Conservation (phyloP, 2,888 invertebrate genomes). For the Agelastica alni region DNA sequence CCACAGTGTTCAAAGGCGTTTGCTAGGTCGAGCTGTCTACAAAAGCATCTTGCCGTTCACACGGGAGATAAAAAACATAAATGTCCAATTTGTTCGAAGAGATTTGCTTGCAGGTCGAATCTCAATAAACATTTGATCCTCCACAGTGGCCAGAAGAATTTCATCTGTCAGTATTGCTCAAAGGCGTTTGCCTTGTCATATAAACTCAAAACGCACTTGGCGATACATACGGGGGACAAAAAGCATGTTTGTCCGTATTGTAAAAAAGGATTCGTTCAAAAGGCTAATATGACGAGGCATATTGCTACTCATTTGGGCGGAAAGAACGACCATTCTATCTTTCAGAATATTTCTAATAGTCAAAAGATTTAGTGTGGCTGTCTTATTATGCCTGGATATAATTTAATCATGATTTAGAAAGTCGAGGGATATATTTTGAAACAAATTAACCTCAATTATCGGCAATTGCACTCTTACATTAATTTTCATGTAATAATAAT, state of each 20-base stretch:
- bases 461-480: too few species aligned
- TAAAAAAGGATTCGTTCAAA: constrained; percentile 10
- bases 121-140: constrained; percentile 5
- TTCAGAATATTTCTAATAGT: constrained; percentile 7
- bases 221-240: constrained; percentile 11
- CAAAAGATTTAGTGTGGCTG: too few species aligned
- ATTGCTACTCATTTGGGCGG: constrained; percentile 1
- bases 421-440: too few species aligned
- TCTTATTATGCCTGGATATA: too few species aligned
- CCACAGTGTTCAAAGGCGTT: constrained; percentile 8
- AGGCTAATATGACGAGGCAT: constrained; percentile 10
- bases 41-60: constrained; percentile 4
- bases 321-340: neutral
- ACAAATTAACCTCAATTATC: too few species aligned
- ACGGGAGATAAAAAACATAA: constrained; percentile 11
- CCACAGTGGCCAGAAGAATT: constrained; percentile 7
- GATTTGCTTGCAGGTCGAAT: constrained; percentile 6
- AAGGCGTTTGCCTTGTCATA: constrained; percentile 7
- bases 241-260: constrained; percentile 8
- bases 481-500: too few species aligned
- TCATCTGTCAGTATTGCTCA: constrained; percentile 8
- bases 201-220: constrained; percentile 7
- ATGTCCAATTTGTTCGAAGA: constrained; percentile 6
- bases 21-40: constrained; percentile 7
- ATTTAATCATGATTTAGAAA: too few species aligned